Evolutionary conservation across 2,888 invertebrate genomes (phyloP).

Genomic region (Plebejus anna): DNA sequence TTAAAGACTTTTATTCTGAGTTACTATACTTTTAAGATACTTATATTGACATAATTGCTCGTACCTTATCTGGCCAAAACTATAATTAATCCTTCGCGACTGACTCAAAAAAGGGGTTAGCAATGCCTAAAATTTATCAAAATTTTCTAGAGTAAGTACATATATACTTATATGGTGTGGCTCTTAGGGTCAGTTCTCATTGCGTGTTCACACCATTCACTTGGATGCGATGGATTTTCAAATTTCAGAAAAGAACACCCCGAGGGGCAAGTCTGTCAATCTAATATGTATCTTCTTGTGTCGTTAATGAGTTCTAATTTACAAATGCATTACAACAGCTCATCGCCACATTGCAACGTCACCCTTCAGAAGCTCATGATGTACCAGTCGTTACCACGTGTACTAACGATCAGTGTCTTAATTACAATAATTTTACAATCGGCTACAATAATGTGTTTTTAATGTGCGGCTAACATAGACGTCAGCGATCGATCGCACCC

Average conservation of each 20-base stretch:
- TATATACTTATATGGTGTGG: not conserved
- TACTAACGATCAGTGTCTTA: not conserved
- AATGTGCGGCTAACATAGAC: not conserved
- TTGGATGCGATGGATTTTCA: no score
- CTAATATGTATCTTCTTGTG: not conserved
- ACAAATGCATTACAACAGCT: not conserved
- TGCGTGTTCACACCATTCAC: no score
- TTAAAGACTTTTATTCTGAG: no score
- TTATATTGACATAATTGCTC: not conserved
- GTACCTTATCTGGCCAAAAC: not conserved
- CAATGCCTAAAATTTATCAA: not conserved
- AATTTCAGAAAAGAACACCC: no score
- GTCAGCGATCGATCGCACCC: constrained; percentile 8
- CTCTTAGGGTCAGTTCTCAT: not conserved
- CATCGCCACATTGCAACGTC: not conserved
- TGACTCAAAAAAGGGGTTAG: not conserved
- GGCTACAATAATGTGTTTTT: constrained; percentile 12
- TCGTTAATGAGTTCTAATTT: not conserved
- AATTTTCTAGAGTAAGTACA: not conserved
- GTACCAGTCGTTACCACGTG: not conserved
- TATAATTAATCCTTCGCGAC: not conserved
- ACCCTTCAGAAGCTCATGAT: not conserved
- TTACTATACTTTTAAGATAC: no score
- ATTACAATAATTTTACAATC: not conserved
- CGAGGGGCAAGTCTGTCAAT: no score